Conservation (phyloP, 2,797 vertebrate genomes). For the Mormyrops boulengeri region DNA sequence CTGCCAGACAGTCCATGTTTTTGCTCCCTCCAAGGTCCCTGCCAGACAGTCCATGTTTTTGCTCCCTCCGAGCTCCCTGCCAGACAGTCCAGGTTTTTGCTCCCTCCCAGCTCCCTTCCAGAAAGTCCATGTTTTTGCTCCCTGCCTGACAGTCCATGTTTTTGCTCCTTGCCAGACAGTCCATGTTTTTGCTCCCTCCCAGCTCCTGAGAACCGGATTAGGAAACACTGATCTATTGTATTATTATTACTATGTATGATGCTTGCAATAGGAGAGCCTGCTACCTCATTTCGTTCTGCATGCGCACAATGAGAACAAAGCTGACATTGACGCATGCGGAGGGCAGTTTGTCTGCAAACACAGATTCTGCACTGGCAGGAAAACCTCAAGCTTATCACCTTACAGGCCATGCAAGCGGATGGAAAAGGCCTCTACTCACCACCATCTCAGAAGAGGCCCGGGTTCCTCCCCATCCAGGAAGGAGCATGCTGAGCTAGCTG, state of each 20-base stretch:
- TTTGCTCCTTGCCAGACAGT: background rate
- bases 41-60: too few species aligned
- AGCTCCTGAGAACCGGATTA: background rate
- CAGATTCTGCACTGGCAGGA: background rate
- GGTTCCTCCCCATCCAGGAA: background rate
- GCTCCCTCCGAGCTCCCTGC: background rate
- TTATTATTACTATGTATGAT: background rate
- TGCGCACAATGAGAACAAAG: background rate
- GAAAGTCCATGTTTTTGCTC: background rate
- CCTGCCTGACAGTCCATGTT: background rate
- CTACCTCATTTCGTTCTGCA: background rate
- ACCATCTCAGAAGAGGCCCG: background rate
- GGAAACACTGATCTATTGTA: background rate
- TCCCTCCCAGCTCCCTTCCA: background rate
- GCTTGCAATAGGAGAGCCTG: background rate
- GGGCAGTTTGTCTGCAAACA: background rate
- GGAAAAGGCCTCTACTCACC: background rate
- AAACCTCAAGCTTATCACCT: background rate
- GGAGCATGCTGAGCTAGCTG: background rate
- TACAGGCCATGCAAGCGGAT: background rate
- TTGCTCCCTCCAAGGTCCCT: background rate
- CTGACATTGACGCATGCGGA: background rate
- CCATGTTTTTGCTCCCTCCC: background rate
- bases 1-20: background rate
- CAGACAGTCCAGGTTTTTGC: background rate